Evolutionary conservation across 2,113 vertebrate species (phyloP).

Genomic region (Parus major): DNA sequence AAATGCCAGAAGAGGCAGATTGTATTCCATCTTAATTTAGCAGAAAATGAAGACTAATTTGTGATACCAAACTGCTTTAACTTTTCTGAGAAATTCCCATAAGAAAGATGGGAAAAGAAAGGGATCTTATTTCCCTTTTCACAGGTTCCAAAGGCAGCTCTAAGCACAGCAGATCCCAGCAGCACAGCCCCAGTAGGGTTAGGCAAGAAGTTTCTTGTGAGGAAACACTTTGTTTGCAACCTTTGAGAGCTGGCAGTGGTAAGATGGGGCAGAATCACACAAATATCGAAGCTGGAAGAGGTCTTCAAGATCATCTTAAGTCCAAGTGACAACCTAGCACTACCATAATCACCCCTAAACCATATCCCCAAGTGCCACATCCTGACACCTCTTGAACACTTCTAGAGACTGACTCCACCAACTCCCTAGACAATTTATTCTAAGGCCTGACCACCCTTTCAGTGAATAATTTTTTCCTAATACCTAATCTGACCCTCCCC

Average conservation of each 20-base stretch:
- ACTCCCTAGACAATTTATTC: background rate
- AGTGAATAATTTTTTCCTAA: background rate
- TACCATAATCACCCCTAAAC: background rate
- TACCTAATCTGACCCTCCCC: background rate
- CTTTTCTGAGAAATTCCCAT: background rate
- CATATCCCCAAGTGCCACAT: background rate
- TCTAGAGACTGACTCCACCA: background rate
- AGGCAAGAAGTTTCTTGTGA: background rate
- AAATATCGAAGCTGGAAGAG: background rate
- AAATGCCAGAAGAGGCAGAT: background rate
- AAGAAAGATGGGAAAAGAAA: background rate
- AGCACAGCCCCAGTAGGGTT: background rate
- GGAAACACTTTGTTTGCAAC: background rate
- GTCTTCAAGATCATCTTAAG: background rate
- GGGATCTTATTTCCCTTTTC: background rate
- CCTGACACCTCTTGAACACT: background rate
- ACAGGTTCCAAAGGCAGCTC: background rate
- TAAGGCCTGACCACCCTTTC: background rate
- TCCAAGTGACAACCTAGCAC: background rate
- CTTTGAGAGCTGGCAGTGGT: background rate
- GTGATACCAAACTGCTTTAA: background rate
- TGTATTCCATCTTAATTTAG: background rate
- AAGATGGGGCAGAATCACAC: background rate
- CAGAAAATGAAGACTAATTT: background rate
- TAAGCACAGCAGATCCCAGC: background rate